Base-by-base conservation (phyloP, 2,113 vertebrate genomes). In the Zosterops borbonicus region DNA sequence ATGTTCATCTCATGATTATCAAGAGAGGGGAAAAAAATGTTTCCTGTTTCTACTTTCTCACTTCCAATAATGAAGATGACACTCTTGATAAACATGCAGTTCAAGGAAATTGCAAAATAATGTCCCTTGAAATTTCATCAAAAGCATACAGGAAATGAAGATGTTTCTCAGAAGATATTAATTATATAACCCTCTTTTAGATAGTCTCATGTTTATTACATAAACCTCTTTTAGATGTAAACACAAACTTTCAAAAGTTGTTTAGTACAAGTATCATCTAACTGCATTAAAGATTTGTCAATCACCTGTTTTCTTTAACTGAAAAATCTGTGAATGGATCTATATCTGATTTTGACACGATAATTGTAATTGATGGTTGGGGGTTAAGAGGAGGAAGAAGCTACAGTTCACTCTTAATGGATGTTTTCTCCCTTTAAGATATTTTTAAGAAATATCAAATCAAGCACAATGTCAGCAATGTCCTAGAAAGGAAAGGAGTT, bases 91-190 rank as follows among this genome's bases (percentile, higher is more conserved):
- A n/a, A 56, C 9, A 83, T 7, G 25, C 89, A 74, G 21, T 74
- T 95, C 47, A 71, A 84, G 39, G 62, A 84, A 91, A 84, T 8
- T 47, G 29, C 31, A 59, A 60, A 89, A 56, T 64, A 91, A 81
- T 4, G 8, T 39, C n/a, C 49, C 62, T 52, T 73, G 53, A 95
- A 95, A 71, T 35, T 60, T 28, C 33, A 90, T 37, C 76, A 90
- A 41, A 96, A 76, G 37, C 49, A 93, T 21, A 53, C 3, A 90
- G 55, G 29, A 93, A 76, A 83, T 8, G 15, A 37, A 14, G 11
- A n/a, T 41, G 50, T 68, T 91, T 87, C 89, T 89, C 78, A 59
- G 22, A 83, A 85, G 49, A 25, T 44, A 75, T 4, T 64, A 75
- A 64, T 9, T 64, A 67, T 9, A 19, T 21, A 63, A 33, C 11